Conservation (phyloP, 2,113 vertebrate species). For the Alligator sinensis region DNA sequence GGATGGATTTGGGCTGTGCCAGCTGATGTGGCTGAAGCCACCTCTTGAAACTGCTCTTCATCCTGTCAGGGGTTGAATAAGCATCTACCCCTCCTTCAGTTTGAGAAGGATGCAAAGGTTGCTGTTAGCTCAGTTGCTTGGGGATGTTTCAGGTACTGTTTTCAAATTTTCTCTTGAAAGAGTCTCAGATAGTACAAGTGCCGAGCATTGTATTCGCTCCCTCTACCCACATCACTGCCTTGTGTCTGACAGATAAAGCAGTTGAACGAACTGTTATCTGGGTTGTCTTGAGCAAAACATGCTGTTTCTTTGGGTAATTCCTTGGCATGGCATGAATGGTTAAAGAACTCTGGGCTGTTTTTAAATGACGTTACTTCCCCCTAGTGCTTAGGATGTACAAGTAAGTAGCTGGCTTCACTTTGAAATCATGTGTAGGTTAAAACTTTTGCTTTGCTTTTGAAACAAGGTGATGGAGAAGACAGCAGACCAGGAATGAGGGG, state of each 20-base stretch:
- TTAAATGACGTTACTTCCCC: neutral
- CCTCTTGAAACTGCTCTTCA: neutral
- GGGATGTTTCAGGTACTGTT: neutral
- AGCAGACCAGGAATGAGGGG: conserved; percentile 98
- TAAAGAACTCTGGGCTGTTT: neutral
- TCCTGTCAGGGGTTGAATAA: neutral
- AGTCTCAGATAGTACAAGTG: neutral
- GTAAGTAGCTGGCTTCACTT: neutral
- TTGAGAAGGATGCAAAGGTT: neutral
- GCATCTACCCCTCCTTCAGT: neutral
- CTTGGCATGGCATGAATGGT: conserved; percentile 2
- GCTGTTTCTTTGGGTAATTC: neutral
- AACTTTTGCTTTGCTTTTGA: neutral
- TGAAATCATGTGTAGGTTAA: neutral
- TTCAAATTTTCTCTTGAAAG: neutral
- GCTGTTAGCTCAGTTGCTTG: neutral
- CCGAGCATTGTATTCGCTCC: neutral
- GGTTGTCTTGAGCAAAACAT: neutral
- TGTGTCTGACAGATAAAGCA: neutral
- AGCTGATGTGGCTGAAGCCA: neutral
- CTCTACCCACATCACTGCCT: neutral
- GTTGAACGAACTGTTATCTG: neutral
- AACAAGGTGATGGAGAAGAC: conserved; percentile 92
- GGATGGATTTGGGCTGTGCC: neutral
- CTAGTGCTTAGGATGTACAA: neutral